phyloP scores from a whole-genome alignment of 2,113 vertebrate species.

The Paracanthobrama guichenoti region DNA sequence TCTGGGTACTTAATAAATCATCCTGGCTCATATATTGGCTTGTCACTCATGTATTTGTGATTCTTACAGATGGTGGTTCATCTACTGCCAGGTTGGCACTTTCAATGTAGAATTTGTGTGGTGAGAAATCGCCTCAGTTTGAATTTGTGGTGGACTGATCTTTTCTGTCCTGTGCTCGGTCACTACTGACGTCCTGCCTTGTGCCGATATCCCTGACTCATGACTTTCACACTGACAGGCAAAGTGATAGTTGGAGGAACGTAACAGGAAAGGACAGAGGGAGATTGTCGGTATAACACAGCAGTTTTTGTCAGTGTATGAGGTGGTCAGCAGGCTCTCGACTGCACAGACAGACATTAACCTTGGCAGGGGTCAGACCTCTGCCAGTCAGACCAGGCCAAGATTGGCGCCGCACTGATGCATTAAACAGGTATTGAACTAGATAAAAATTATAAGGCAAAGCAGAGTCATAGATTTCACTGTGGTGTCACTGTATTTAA shows the following conservation, averaged over 20 bases:
- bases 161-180: slow-evolving; percentile 21
- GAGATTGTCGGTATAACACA: slow-evolving; percentile 6
- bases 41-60: neutral
- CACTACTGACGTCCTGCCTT: slow-evolving; percentile 15
- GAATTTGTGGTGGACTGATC: neutral
- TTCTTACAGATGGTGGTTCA: neutral
- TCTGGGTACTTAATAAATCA: neutral
- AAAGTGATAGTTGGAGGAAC: slow-evolving; percentile 4
- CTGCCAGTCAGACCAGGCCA: slow-evolving; percentile 35
- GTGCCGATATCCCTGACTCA: slow-evolving; percentile 45
- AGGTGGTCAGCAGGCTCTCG: slow-evolving; percentile 35
- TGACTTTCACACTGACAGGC: slow-evolving; percentile 37
- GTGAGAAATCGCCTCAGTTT: neutral
- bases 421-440: neutral
- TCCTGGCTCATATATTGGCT: neutral
- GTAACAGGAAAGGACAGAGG: slow-evolving; percentile 23
- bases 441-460: neutral
- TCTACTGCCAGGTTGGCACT: neutral
- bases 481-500: neutral
- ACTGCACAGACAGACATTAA: slow-evolving; percentile 47
- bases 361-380: slow-evolving; percentile 47
- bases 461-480: neutral
- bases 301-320: slow-evolving; percentile 19
- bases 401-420: slow-evolving; percentile 10
- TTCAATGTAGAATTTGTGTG: neutral